phyloP scores from a whole-genome alignment of 1,140 invertebrate species.

The Dufourea novaeangliae region DNA sequence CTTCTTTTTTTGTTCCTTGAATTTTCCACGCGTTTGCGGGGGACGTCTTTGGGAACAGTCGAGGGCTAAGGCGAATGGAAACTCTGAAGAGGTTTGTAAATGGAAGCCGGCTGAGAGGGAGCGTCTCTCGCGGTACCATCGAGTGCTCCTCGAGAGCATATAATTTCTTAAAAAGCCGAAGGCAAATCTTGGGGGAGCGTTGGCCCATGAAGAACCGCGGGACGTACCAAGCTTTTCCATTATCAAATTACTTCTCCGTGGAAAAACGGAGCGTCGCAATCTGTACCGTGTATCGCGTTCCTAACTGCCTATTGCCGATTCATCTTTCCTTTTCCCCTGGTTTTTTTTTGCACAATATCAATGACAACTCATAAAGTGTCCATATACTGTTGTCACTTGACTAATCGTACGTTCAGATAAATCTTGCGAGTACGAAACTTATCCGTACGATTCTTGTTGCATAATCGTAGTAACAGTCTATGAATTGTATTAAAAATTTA shows the following conservation, averaged over 20 bases:
- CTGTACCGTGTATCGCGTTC: constrained; percentile 5
- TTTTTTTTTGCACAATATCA: too few relatives aligned
- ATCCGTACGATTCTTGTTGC: too few relatives aligned
- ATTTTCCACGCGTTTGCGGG: neutral
- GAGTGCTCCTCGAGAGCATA: constrained; percentile 48
- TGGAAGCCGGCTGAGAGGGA: neutral
- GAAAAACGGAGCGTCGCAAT: constrained; percentile 33
- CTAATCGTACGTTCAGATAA: too few relatives aligned
- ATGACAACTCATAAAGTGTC: too few relatives aligned
- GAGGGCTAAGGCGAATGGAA: neutral
- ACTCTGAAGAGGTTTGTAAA: constrained; percentile 15
- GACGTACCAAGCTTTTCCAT: constrained; percentile 69
- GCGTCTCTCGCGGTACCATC: constrained; percentile 36
- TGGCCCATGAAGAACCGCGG: constrained; percentile 25
- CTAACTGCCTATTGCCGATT: constrained; percentile 4
- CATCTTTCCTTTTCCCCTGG: neutral
- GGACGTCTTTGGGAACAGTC: neutral
- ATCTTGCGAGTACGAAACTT: too few relatives aligned
- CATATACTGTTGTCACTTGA: too few relatives aligned
- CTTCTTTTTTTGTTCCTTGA: neutral
- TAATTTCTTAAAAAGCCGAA: constrained; percentile 69
- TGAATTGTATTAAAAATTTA: too few relatives aligned
- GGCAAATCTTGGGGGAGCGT: constrained; percentile 36
- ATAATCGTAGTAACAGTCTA: too few relatives aligned
- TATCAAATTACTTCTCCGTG: constrained; percentile 71